A percentile compares a stretch with the other conserved stretches of the same genome.
Evolutionary conservation across 2,888 invertebrate genomes (phyloP).

Genomic region (Netelia inedita): DNA sequence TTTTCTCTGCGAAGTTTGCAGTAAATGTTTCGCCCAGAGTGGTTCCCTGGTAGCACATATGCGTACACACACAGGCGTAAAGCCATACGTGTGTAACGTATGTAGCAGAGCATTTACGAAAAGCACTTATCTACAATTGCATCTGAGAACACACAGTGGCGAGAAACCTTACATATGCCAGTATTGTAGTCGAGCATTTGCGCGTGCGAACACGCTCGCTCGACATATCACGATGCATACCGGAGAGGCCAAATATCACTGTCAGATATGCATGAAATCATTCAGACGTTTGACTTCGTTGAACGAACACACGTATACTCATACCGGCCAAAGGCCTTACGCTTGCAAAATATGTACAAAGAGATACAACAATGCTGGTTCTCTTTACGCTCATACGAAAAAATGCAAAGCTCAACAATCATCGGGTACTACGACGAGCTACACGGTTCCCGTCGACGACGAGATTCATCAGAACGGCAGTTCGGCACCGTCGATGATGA

Average conservation of each 20-base stretch:
- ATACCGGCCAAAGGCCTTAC: conserved; percentile 82
- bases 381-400: conserved; percentile 82
- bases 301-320: conserved; percentile 83
- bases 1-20: conserved; percentile 82
- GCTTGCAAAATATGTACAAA: conserved; percentile 83
- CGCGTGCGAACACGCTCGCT: conserved; percentile 82
- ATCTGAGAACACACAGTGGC: conserved; percentile 82
- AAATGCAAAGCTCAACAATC: conserved; percentile 81
- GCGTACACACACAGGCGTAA: conserved; percentile 82
- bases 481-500: conserved; percentile 72
- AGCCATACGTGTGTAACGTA: conserved; percentile 82
- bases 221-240: conserved; percentile 83
- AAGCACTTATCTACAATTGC: conserved; percentile 82
- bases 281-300: conserved; percentile 82
- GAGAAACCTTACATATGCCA: conserved; percentile 83
- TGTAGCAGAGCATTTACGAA: conserved; percentile 82
- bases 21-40: conserved; percentile 83
- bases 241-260: conserved; percentile 83
- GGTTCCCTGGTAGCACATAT: conserved; percentile 82
- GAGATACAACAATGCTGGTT: conserved; percentile 74
- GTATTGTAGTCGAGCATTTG: conserved; percentile 82
- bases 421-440: conserved; percentile 60
- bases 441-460: conserved; percentile 68
- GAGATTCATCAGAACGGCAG: conserved; percentile 60
- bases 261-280: conserved; percentile 82